Conservation (phyloP, 2,797 vertebrate genomes). For the Tragopan temminckii region DNA sequence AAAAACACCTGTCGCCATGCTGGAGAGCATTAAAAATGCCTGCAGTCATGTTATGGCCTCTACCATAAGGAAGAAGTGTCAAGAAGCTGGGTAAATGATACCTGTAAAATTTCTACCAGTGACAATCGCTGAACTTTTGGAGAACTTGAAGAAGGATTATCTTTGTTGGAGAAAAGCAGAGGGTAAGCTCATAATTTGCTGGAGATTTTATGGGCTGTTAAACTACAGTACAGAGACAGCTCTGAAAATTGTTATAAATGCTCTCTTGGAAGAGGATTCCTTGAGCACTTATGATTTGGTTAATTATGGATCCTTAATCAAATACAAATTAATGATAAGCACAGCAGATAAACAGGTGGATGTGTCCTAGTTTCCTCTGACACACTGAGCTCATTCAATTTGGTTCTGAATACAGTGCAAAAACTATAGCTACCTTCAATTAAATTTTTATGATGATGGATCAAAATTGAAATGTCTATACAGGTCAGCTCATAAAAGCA, state of each 20-base stretch:
- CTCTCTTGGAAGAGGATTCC: background rate
- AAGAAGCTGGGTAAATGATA: background rate
- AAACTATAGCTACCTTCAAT: background rate
- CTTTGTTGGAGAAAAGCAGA: background rate
- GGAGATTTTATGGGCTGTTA: background rate
- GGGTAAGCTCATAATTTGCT: background rate
- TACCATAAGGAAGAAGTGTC: background rate
- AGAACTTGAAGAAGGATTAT: background rate
- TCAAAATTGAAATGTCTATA: background rate
- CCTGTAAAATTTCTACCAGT: background rate
- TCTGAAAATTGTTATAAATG: background rate
- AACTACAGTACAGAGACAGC: background rate
- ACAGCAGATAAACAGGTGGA: background rate
- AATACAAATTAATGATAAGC: background rate
- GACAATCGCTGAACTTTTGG: background rate
- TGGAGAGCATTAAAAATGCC: background rate
- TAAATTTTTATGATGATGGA: background rate
- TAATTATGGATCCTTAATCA: background rate
- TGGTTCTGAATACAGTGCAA: background rate
- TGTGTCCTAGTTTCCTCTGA: background rate
- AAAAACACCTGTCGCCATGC: background rate
- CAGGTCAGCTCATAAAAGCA: background rate
- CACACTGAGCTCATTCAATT: background rate
- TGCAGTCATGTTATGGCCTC: background rate
- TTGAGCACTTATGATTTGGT: background rate